Base-by-base conservation (phyloP, 2,888 invertebrate species). In the Drosophila algonquin region DNA sequence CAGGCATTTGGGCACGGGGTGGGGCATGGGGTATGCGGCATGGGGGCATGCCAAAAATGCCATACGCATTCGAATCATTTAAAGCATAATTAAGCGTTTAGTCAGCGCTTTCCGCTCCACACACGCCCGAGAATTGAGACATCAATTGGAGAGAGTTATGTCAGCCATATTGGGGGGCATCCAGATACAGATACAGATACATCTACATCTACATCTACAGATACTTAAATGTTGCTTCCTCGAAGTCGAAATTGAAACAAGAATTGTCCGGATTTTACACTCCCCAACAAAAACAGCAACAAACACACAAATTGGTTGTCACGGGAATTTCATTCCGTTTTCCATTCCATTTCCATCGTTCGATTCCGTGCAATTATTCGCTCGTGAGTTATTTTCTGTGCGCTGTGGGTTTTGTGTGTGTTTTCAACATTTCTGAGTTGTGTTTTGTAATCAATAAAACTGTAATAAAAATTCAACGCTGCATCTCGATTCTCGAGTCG, bases 221-320 rank as follows among this genome's bases (percentile, higher is more conserved):
- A 77, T 84, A 84, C 84, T 84, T 81, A 81, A 85, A 71, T 79
- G 78, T 81, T 69, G 50, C 84, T 85, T 79, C 82, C 79, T 79
- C 59, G 75, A 67, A 79, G 74, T 83, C 63, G 59, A 77, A 80
- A 73, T 60, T 59, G 47, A 63, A 75, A 73, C 80, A 55, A 77
- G 81, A 68, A 58, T 68, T 56, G 73, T 65, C 80, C 71, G 82
- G 79, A 24, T 24, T 79, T 73, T 68, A 53, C 21, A 58, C 32
- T 50, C 5, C 18, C 30, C 59, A 5, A 30, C 10, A 12, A 9
- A 53, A 27, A 24, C 24, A 27, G 6, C 1, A 27, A 1, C 27
- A 51, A 8, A 35, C 4, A 10, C 35, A 63, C 55, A 51, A 67
- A 67, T 64, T 64, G 67, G 64, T 46, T 67, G 40, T 40, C 50